Evolutionary conservation across 53 echinoderm and acorn worm species (phyloP), one percentile per base, ranked within the genome.

Genomic region (Mesocentrotus franciscanus): DNA sequence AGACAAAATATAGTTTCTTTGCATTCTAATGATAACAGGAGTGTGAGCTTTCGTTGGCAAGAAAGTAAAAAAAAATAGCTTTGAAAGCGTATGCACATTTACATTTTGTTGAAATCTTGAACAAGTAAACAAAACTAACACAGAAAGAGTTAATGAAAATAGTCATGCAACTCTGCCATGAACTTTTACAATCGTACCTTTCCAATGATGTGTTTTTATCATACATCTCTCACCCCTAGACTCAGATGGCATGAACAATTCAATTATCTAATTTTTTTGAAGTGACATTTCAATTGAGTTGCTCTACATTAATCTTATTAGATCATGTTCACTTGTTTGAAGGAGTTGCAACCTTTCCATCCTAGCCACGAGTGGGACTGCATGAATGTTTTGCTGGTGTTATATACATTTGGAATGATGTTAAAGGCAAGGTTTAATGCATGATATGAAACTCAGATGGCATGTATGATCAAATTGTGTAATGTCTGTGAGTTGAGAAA

Each of bases 291-390:
- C 81, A 81, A 81, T 81, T 36, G 42, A 81, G 17, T 57, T 58
- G 58, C 87, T 87, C 59, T 58, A 58, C 87, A 87, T 87, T n/a
- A 87, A 29, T 87, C 27, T 11, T 34, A 87, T 87, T 87, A 87
- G 58, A 87, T 84, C 84, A 84, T 84, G 87, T 56, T n/a, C 58
- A 56, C 14, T 27, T 87, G 8, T 87, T 57, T 58, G 57, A 58
- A 2, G 8, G 87, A 74, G 74, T 30, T 32, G 18, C 30, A 30
- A 30, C 74, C 29, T 74, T 74, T 11, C 22, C 24, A 68, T 68
- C 20, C 9, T 30, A 74, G 29, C 14, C 12, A 62, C 30, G 30
- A 32, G 74, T 74, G 17, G 1, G 12, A 1, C 10, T 74, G 32
- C 12, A 29, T 29, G 74, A 29, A 74, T 74, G 74, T 30, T 74